Evolutionary conservation across 2,888 invertebrate species (phyloP), one percentile per base, ranked within the genome.

Genomic region (Lithophane ornitopus): DNA sequence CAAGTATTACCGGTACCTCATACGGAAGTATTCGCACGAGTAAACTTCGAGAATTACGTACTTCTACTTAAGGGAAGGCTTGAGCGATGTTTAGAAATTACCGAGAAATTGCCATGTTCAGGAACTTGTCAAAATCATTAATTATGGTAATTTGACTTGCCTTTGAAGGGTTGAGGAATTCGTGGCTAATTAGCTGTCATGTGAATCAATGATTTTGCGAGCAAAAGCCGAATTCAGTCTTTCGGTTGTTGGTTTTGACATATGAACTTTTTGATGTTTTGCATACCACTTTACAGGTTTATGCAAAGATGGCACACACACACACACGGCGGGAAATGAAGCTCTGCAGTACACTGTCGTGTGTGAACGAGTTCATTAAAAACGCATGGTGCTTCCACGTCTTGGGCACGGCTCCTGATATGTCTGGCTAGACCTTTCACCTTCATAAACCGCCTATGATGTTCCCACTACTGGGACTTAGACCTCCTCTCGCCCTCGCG

Each of bases 111-210:
- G 8, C 52, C 39, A 61, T 61, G 75, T 78, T 78, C 41, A 39
- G 3, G 16, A 56, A 74, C 65, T 74, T 46, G 46, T 54, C n/a
- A 11, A 74, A 66, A 54, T 66, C 28, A 66, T 62, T 74, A 81
- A 81, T 81, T 81, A 59, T 54, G 65, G 46, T 59, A 78, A 81
- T 78, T 81, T 66, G n/a, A 66, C 54, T 80, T 62, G 61, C 28
- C 22, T 77, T 77, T 72, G 54, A 72, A 56, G 28, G 54, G 14
- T 46, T 22, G 22, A 19, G 63, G 46, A 65, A 44, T 19, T 54
- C 28, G 14, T 54, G 3, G 65, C 28, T 81, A 74, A 74, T 81
- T 74, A 74, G 28, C 46, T 74, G 39, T 61, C 59, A 67, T 52
- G 52, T 34, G 4, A n/a, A 49, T 62, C 41, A 80, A 49, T 63